phyloP scores from a whole-genome alignment of 2,113 vertebrate species.

The Leucopsar rothschildi region DNA sequence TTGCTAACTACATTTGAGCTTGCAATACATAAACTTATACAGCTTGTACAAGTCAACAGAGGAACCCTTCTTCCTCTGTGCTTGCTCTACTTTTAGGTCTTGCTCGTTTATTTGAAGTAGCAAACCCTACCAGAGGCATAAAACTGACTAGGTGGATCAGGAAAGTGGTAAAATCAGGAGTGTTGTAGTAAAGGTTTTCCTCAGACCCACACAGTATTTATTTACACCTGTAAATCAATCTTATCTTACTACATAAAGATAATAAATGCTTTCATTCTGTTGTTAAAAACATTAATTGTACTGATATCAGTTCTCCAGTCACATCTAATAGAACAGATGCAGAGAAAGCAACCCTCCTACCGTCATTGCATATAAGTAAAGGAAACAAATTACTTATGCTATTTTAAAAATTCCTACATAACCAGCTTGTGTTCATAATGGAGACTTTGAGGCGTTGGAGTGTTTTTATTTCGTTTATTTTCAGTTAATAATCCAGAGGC shows the following conservation, averaged over 20 bases:
- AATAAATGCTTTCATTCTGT: background rate
- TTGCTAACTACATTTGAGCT: background rate
- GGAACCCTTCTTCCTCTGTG: background rate
- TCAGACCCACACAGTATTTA: background rate
- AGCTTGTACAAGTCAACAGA: background rate
- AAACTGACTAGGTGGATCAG: background rate
- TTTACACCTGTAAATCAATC: background rate
- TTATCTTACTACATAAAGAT: background rate
- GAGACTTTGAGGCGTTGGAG: background rate
- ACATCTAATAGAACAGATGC: constrained; percentile 6
- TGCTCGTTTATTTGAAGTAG: background rate
- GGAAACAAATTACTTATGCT: background rate
- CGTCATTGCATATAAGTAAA: background rate
- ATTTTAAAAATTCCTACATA: background rate
- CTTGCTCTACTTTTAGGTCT: background rate
- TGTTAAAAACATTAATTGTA: background rate
- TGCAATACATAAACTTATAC: background rate
- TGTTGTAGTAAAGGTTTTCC: background rate
- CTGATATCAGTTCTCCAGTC: background rate
- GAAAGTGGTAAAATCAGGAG: background rate
- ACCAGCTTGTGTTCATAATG: background rate
- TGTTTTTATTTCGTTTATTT: background rate
- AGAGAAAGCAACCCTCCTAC: background rate
- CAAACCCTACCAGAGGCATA: background rate
- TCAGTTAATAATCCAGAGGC: background rate